A percentile compares a stretch with the other conserved stretches of the same genome.
Conservation (phyloP, 2,888 invertebrate genomes). For the Watsonalla cultraria region DNA sequence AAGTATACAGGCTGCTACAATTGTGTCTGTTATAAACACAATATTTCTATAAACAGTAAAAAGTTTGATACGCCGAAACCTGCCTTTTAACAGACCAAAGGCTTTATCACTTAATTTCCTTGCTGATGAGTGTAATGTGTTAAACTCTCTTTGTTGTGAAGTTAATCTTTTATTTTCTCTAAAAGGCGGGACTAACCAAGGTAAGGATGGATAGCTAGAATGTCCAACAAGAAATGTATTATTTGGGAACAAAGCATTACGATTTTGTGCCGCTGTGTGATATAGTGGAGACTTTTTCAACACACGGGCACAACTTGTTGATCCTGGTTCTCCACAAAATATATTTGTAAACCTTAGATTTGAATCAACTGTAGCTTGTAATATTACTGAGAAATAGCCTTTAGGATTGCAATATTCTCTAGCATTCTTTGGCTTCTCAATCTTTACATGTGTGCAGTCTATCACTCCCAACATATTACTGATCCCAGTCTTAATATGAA, state of each 20-base stretch:
- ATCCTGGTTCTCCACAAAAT: constrained; percentile 59
- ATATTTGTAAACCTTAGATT: constrained; percentile 52
- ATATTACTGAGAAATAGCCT: constrained; percentile 51
- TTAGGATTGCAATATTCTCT: constrained; percentile 51
- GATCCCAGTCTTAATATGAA: constrained; percentile 46
- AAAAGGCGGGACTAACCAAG: constrained; percentile 54
- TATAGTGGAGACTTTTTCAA: constrained; percentile 51
- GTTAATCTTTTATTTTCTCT: constrained; percentile 52
- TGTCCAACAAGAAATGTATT: constrained; percentile 52
- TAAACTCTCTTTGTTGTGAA: constrained; percentile 48
- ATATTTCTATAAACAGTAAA: constrained; percentile 55
- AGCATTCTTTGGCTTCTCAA: constrained; percentile 54
- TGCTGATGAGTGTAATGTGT: constrained; percentile 40
- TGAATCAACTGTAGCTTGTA: constrained; percentile 52
- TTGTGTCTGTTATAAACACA: constrained; percentile 50
- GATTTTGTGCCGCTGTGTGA: constrained; percentile 41
- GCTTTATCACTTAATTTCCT: constrained; percentile 52
- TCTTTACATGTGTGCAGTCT: constrained; percentile 52
- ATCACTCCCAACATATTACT: constrained; percentile 49
- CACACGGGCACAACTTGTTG: constrained; percentile 44
- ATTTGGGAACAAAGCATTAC: constrained; percentile 43
- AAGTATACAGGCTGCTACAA: constrained; percentile 56
- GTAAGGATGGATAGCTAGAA: constrained; percentile 49
- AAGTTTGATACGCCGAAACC: constrained; percentile 47
- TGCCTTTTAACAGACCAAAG: constrained; percentile 42